phyloP scores from a whole-genome alignment of 2,888 invertebrate species.

The Leptopilina syphax region DNA sequence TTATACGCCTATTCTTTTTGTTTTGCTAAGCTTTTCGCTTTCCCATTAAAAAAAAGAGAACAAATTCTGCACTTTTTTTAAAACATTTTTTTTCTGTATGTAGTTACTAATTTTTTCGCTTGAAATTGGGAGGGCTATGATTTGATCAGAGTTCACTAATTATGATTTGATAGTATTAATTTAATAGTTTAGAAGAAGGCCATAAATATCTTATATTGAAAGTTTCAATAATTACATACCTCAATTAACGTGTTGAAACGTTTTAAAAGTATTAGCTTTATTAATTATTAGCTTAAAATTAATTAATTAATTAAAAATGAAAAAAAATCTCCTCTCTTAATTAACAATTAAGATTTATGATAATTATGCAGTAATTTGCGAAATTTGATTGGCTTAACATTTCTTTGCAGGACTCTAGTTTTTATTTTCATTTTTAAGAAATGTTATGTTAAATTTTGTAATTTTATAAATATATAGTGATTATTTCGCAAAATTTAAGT shows the following conservation, averaged over 20 bases:
- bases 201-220: no score
- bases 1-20: background rate
- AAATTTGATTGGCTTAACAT: conserved; percentile 11
- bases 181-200: no score
- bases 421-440: background rate
- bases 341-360: no score
- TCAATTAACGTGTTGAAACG: no score
- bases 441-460: background rate
- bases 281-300: no score
- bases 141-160: conserved; percentile 4
- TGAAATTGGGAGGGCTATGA: conserved; percentile 1
- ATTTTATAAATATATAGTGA: background rate
- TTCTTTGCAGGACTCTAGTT: conserved; percentile 30
- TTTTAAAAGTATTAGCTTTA: no score
- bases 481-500: background rate
- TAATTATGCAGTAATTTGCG: conserved; percentile 1
- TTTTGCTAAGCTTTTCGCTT: conserved; percentile 14
- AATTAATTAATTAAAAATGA: no score
- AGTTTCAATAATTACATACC: no score
- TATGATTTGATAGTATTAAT: background rate
- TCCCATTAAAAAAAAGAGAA: background rate
- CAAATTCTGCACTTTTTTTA: background rate
- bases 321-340: no score
- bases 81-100: background rate
- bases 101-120: conserved; percentile 9